These are phyloP conservation scores for Tupaia tana DNA, from an alignment of 2,113 vertebrate species.

Conservation along the genomic window DNA sequence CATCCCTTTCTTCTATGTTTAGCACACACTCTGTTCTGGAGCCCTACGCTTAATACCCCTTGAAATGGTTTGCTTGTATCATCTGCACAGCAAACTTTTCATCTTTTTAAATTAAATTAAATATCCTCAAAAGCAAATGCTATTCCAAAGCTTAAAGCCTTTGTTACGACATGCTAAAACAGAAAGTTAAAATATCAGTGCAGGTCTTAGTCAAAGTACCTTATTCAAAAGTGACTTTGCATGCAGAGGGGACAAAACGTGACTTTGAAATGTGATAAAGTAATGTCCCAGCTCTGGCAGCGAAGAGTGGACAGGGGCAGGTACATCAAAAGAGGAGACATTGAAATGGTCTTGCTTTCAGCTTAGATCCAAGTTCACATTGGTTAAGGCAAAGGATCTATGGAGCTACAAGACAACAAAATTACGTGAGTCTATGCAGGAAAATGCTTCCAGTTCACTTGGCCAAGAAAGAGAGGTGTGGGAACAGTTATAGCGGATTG, in stretches of 20 bases:
- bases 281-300: background rate
- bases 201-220: slow-evolving; percentile 13
- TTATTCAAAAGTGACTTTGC: background rate
- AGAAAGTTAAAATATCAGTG: background rate
- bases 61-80: background rate
- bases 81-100: background rate
- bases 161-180: background rate
- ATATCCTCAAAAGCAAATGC: background rate
- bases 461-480: background rate
- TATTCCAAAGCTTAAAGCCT: slow-evolving; percentile 35
- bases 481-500: background rate
- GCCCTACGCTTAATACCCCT: background rate
- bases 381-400: background rate
- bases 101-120: background rate
- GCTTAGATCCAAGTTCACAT: background rate
- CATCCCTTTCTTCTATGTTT: background rate
- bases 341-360: slow-evolving; percentile 16
- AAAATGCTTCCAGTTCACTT: slow-evolving; percentile 54
- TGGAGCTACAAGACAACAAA: slow-evolving; percentile 13
- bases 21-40: background rate
- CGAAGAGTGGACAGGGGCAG: background rate
- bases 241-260: no score
- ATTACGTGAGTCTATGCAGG: background rate
- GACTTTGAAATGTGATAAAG: slow-evolving; percentile 5
- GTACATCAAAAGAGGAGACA: slow-evolving; percentile 18